phyloP scores from a whole-genome alignment of 2,888 invertebrate genomes.

The Serrognathus titanus region DNA sequence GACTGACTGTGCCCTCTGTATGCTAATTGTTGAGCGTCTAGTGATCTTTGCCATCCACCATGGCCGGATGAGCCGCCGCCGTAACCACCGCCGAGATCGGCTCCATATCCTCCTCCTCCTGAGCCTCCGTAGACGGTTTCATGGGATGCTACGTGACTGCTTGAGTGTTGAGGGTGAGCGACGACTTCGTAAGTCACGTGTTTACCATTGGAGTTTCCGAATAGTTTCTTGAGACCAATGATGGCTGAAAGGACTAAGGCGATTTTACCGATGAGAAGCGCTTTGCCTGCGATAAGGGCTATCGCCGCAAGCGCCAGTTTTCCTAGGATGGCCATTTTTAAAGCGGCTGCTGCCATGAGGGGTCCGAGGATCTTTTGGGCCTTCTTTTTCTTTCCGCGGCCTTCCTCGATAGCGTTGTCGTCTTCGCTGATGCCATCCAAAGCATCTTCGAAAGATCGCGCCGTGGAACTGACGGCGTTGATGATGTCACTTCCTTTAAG shows the following conservation, averaged over 20 bases:
- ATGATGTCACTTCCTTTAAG: slow-evolving; percentile 81
- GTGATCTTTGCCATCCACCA: slow-evolving; percentile 71
- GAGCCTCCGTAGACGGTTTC: slow-evolving; percentile 58
- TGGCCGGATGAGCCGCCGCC: slow-evolving; percentile 60
- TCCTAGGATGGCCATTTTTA: slow-evolving; percentile 76
- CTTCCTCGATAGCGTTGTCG: slow-evolving; percentile 55
- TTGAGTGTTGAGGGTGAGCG: slow-evolving; percentile 76
- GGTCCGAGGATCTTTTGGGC: slow-evolving; percentile 76
- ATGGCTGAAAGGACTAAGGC: slow-evolving; percentile 79
- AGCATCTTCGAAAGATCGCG: slow-evolving; percentile 74
- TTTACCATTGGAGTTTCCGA: slow-evolving; percentile 65
- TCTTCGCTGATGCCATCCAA: slow-evolving; percentile 63
- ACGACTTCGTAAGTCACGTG: slow-evolving; percentile 87
- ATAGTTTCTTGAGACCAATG: slow-evolving; percentile 78
- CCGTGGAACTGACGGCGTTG: slow-evolving; percentile 74
- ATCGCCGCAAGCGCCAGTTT: slow-evolving; percentile 78
- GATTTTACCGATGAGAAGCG: slow-evolving; percentile 78
- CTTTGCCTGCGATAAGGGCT: slow-evolving; percentile 82
- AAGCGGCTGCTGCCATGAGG: slow-evolving; percentile 67
- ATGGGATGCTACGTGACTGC: slow-evolving; percentile 66
- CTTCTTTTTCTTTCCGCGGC: slow-evolving; percentile 76
- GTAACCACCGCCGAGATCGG: slow-evolving; percentile 55
- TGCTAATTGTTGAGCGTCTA: slow-evolving; percentile 73
- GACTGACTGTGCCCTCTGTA: slow-evolving; percentile 65
- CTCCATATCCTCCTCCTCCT: slow-evolving; percentile 51